Evolutionary conservation across 2,113 vertebrate species (phyloP).

Genomic region (Caretta caretta): DNA sequence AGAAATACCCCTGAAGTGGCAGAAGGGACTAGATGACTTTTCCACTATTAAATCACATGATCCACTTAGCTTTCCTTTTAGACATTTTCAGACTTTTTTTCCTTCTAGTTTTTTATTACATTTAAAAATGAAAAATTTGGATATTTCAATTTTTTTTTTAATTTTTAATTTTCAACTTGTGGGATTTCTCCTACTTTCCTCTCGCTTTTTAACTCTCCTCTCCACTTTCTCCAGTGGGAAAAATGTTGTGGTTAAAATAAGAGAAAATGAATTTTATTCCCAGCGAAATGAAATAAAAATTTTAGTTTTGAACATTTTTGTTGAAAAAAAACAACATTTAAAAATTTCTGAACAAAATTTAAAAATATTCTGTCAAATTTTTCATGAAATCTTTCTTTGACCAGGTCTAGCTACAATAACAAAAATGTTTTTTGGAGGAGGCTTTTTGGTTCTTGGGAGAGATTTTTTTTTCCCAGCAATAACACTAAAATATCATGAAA

Average conservation of each 20-base stretch:
- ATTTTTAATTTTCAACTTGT: not conserved
- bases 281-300: not conserved
- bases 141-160: not conserved
- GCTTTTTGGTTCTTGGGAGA: not conserved
- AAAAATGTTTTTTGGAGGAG: not conserved
- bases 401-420: not conserved
- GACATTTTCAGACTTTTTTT: not conserved
- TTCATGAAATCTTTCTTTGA: slow-evolving; percentile 17
- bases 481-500: not conserved
- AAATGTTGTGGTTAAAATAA: not conserved
- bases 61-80: not conserved
- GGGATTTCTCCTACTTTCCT: not conserved
- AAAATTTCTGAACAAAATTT: slow-evolving; percentile 21
- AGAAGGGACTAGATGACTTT: not conserved
- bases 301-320: not conserved
- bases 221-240: not conserved
- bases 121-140: not conserved
- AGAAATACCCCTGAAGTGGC: not conserved
- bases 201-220: not conserved
- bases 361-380: slow-evolving; percentile 27
- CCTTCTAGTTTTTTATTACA: not conserved
- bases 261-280: not conserved
- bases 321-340: not conserved
- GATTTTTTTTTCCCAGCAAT: not conserved
- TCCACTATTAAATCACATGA: not conserved